Percentiles rank a stretch among this genome's conserved stretches.
phyloP scores from a whole-genome alignment of 2,888 invertebrate species.

The Augochlorella aurata region DNA sequence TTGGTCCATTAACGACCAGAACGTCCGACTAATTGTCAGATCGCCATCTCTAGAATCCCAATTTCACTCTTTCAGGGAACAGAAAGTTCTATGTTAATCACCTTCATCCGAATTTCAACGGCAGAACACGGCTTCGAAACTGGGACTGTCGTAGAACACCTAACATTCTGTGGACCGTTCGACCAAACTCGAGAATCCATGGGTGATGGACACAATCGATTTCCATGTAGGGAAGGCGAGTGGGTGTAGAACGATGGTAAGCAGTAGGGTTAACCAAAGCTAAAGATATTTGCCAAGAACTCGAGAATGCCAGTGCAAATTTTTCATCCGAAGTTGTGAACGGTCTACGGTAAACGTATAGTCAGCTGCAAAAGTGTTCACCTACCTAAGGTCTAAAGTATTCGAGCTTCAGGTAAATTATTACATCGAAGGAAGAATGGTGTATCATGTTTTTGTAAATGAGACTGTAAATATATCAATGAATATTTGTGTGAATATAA shows the following conservation, averaged over 20 bases:
- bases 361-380: no score
- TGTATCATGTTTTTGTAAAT: no score
- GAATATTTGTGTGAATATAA: no score
- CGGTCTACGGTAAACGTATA: no score
- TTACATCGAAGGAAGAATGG: no score
- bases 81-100: conserved; percentile 1
- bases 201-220: background rate
- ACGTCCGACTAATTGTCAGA: background rate
- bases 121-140: background rate
- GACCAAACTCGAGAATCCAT: background rate
- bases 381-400: background rate
- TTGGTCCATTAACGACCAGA: background rate
- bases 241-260: background rate
- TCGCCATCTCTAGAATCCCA: background rate
- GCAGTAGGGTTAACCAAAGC: background rate
- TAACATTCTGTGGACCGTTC: background rate
- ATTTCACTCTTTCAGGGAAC: background rate
- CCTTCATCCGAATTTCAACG: background rate
- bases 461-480: no score
- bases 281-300: background rate
- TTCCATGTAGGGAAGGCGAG: background rate
- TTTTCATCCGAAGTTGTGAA: background rate
- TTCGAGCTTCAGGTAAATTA: no score
- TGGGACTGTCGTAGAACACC: background rate
- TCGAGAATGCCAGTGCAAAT: background rate